These are phyloP conservation scores for Tipula helvola DNA, from an alignment of 2,888 invertebrate species.

Conservation along the genomic window DNA sequence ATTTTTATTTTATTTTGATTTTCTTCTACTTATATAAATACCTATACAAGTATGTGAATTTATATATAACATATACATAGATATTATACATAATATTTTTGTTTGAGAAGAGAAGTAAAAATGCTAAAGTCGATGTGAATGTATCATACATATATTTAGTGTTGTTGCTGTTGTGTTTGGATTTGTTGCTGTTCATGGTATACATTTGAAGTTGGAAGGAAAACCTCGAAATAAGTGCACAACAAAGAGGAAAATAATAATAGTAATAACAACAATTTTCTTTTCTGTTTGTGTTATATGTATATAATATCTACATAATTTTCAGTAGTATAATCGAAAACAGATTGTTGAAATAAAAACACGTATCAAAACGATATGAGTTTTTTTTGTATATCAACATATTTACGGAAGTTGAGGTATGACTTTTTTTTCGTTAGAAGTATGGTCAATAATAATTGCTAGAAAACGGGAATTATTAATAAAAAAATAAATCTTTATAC, in stretches of 20 bases:
- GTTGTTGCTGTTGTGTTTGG: not conserved
- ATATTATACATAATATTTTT: not conserved
- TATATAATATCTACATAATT: not conserved
- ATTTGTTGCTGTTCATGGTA: not conserved
- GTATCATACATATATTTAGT: not conserved
- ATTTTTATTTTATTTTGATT: not conserved
- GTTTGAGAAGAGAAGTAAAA: not conserved
- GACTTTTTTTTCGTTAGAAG: not conserved
- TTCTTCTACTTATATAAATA: not conserved
- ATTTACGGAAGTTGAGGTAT: not conserved
- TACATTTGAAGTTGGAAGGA: not conserved
- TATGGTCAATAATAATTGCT: not conserved
- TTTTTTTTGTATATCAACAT: not conserved
- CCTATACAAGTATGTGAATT: not conserved
- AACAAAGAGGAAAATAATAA: not conserved
- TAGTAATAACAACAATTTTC: not conserved
- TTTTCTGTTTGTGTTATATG: not conserved
- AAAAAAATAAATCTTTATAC: not conserved
- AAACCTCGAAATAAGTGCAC: not conserved
- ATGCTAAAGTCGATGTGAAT: not conserved
- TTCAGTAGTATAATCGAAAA: not conserved
- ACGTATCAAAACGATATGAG: not conserved
- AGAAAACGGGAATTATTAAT: not conserved
- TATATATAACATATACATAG: not conserved
- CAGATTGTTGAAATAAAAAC: not conserved